These are phyloP conservation scores for Cantharis flavilabris DNA, from an alignment of 2,888 invertebrate species.

Conservation along the genomic window DNA sequence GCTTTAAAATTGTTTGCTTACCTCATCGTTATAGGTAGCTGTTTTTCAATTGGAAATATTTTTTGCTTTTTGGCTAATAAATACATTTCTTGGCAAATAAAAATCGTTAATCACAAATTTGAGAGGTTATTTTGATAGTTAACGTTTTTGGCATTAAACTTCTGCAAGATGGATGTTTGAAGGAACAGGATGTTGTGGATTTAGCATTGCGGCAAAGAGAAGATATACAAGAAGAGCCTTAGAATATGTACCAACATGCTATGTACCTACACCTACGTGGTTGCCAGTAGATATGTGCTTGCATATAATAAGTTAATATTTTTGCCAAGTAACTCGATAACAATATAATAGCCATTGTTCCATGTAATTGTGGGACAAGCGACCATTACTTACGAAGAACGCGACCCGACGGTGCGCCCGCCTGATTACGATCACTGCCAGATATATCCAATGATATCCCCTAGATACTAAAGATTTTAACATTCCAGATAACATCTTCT, in stretches of 20 bases:
- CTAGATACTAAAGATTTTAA: conserved; percentile 42
- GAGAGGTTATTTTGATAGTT: neutral
- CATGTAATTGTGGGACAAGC: conserved; percentile 55
- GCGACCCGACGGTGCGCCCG: conserved; percentile 43
- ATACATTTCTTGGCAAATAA: neutral
- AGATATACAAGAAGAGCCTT: conserved; percentile 31
- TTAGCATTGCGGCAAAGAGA: conserved; percentile 31
- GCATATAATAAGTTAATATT: conserved; percentile 56
- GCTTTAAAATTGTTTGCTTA: too few relatives aligned
- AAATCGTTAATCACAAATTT: neutral
- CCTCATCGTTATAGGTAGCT: too few relatives aligned
- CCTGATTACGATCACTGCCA: conserved; percentile 50
- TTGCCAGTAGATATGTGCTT: conserved; percentile 40
- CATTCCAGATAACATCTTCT: conserved; percentile 48
- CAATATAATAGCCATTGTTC: conserved; percentile 57
- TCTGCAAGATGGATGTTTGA: neutral
- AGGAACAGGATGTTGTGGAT: neutral
- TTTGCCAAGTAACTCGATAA: conserved; percentile 54
- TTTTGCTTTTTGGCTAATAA: neutral
- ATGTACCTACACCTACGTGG: conserved; percentile 48
- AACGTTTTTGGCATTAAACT: neutral
- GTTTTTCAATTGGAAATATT: neutral
- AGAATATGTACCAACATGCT: conserved; percentile 41
- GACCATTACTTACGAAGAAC: conserved; percentile 52
- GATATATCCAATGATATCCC: conserved; percentile 45